Conservation (phyloP, 2,888 invertebrate genomes). For the Drosophila aldrichi region DNA sequence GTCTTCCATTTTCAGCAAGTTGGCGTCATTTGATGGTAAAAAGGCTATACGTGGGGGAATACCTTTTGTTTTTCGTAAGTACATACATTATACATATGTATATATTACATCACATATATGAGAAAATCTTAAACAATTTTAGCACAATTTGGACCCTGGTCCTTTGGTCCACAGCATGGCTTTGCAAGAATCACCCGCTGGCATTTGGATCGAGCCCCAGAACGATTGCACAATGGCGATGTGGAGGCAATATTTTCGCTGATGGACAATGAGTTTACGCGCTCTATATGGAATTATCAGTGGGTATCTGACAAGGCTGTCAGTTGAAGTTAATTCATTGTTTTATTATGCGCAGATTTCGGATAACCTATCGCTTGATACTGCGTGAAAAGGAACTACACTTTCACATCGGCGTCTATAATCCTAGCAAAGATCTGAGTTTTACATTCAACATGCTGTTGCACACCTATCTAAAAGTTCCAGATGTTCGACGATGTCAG, state of each 20-base stretch:
- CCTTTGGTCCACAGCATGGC: conserved; percentile 97
- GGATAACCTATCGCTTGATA: conserved; percentile 96
- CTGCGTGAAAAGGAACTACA: conserved; percentile 96
- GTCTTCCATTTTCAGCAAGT: conserved; percentile 90
- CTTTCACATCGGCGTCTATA: conserved; percentile 96
- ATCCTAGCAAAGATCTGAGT: conserved; percentile 95
- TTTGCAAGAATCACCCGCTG: conserved; percentile 97
- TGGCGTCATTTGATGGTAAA: conserved; percentile 98
- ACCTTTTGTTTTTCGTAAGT: conserved; percentile 99
- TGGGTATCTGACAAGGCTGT: conserved; percentile 86
- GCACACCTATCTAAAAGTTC: conserved; percentile 98
- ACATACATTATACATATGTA: not conserved
- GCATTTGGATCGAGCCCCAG: conserved; percentile 95
- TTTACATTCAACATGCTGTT: conserved; percentile 96
- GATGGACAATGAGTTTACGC: conserved; percentile 96
- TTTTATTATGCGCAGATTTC: conserved; percentile 88
- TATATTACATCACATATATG: not conserved
- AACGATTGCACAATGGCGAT: conserved; percentile 94
- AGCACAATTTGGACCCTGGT: conserved; percentile 99
- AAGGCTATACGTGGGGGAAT: conserved; percentile 98
- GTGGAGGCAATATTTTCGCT: conserved; percentile 96
- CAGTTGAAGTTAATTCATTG: not conserved
- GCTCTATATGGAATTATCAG: conserved; percentile 97
- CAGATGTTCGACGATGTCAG: conserved; percentile 95
- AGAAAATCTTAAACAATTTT: not conserved